Evolutionary conservation across 2,797 vertebrate species (phyloP), one percentile per base, ranked within the genome.

Genomic region (Sternarchorhynchus goeldii): DNA sequence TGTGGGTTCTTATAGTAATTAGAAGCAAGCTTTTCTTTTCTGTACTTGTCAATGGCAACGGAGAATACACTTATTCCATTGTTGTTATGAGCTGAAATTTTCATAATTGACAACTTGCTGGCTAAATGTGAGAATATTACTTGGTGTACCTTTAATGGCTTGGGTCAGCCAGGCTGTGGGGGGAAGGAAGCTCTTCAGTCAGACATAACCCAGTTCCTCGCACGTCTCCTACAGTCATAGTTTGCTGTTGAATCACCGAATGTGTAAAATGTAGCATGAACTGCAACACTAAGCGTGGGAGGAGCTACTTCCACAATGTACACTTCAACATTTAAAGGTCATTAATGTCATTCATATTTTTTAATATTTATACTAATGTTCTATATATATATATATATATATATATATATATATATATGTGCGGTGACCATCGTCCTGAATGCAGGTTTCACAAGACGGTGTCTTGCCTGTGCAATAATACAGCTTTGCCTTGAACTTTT

Each of bases 251-350:
- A 31, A 55, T 55, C 60, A 75, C n/a, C 29, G 4, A 75, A 62
- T 20, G 12, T 68, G 32, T 57, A 18, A 65, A 58, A 66, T 76
- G 79, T 80, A 76, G 79, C 67, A 80, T 59, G 67, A 34, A 59
- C n/a, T 62, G 18, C 20, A 70, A 75, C 41, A 50, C 20, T 63
- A 65, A 32, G 1, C 29, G 3, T 63, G 5, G 36, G 32, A 8
- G 39, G 7, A 25, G 18, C 20, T 31, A 10, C 21, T 31, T 72
- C 69, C 56, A 17, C 39, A 36, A n/a, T 20, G 50, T 74, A 32
- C 36, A 18, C 41, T 72, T 56, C 34, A 72, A 45, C 18, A 73
- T 17, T 31, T 20, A 17, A 31, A 58, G 32, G n/a, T 66, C 39
- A 14, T 56, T 17, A 72, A 32, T 5, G 14, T 70, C 34, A 56